phyloP scores from a whole-genome alignment of 2,888 invertebrate species.

The Morpho helenor region DNA sequence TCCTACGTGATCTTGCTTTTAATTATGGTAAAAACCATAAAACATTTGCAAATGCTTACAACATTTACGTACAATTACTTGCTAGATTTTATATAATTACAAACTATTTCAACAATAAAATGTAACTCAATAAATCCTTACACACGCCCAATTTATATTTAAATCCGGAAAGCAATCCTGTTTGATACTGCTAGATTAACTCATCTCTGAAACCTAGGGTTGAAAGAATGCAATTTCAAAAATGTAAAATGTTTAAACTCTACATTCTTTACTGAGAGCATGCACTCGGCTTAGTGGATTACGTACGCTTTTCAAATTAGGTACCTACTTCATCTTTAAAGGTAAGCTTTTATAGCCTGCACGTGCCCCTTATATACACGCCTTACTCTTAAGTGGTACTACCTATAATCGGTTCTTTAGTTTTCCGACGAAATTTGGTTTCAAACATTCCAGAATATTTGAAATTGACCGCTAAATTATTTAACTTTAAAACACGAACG shows the following conservation, averaged over 20 bases:
- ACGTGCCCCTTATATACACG: not conserved
- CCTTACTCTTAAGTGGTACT: not conserved
- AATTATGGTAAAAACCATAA: too few relatives aligned
- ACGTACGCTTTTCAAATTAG: constrained; percentile 7
- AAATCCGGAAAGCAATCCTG: constrained; percentile 1
- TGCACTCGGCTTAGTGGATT: constrained; percentile 12
- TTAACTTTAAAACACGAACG: too few relatives aligned
- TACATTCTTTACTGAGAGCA: constrained; percentile 4
- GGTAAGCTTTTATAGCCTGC: constrained; percentile 6
- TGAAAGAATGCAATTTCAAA: constrained; percentile 6
- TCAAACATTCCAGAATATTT: too few relatives aligned
- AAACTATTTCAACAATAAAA: not conserved
- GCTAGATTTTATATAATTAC: not conserved
- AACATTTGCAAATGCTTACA: too few relatives aligned
- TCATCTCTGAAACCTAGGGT: constrained; percentile 6
- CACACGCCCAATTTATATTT: constrained; percentile 1
- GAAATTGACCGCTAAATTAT: too few relatives aligned
- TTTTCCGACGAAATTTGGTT: too few relatives aligned
- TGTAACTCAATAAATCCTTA: not conserved
- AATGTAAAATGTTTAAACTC: constrained; percentile 9
- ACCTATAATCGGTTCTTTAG: too few relatives aligned
- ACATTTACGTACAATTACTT: too few relatives aligned
- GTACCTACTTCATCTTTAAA: constrained; percentile 6
- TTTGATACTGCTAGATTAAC: constrained; percentile 5
- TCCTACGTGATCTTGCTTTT: too few relatives aligned